These are phyloP conservation scores for Aporophyla nigra DNA, from an alignment of 2,888 invertebrate species.

Conservation along the genomic window DNA sequence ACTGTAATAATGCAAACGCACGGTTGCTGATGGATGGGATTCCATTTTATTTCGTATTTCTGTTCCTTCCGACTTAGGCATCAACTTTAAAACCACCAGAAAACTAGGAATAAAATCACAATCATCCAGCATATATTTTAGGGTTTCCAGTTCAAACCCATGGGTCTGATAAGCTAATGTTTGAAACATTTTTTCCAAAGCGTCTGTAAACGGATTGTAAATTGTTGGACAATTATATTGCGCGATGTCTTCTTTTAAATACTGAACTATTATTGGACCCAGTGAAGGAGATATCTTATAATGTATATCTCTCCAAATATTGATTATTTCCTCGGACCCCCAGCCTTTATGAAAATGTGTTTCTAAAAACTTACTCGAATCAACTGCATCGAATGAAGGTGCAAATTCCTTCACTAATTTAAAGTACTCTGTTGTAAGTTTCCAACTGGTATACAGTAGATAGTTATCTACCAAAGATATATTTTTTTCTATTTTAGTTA, in stretches of 20 bases:
- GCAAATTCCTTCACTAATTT: no score
- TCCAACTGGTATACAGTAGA: constrained; percentile 68
- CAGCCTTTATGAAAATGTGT: no score
- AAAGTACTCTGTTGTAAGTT: constrained; percentile 42
- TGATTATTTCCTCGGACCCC: background rate
- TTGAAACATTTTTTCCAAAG: constrained; percentile 33
- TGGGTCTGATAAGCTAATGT: no score
- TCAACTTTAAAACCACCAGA: constrained; percentile 3
- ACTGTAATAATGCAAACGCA: no score
- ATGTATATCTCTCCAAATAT: constrained; percentile 22
- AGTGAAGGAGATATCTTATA: background rate
- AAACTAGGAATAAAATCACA: constrained; percentile 4
- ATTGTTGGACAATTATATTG: constrained; percentile 14
- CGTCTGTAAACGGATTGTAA: constrained; percentile 18
- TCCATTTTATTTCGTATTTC: constrained; percentile 51
- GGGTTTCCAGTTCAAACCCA: background rate
- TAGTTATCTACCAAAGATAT: constrained; percentile 48
- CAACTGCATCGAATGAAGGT: no score
- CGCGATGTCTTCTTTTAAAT: constrained; percentile 16
- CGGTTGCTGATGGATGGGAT: constrained; percentile 49
- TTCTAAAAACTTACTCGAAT: no score
- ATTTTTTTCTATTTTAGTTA: constrained; percentile 61
- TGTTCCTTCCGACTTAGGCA: background rate
- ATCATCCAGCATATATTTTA: constrained; percentile 11
- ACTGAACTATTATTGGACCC: background rate